phyloP scores from a whole-genome alignment of 2,888 invertebrate species.

The Dryomyza anilis region DNA sequence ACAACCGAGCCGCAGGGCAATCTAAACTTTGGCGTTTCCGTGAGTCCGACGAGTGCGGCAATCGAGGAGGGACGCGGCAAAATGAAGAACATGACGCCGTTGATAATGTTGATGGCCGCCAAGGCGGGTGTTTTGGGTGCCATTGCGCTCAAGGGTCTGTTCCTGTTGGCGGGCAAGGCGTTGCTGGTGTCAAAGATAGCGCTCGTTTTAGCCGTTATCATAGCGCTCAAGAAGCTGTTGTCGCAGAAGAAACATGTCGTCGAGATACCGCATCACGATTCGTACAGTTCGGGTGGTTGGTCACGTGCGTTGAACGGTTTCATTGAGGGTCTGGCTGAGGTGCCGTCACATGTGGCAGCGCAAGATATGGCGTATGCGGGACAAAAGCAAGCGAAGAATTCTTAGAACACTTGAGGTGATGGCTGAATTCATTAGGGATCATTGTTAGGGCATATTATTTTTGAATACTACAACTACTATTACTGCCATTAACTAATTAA shows the following conservation, averaged over 20 bases:
- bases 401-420: background rate
- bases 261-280: slow-evolving; percentile 70
- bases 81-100: slow-evolving; percentile 73
- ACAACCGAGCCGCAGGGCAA: slow-evolving; percentile 72
- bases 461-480: no score
- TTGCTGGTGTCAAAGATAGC: slow-evolving; percentile 84
- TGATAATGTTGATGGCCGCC: slow-evolving; percentile 77
- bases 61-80: slow-evolving; percentile 72
- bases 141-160: slow-evolving; percentile 79
- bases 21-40: slow-evolving; percentile 67
- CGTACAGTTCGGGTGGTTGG: slow-evolving; percentile 70
- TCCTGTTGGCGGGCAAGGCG: slow-evolving; percentile 83
- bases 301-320: slow-evolving; percentile 62
- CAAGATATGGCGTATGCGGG: slow-evolving; percentile 68
- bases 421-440: no score
- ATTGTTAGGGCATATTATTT: no score
- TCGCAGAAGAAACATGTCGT: slow-evolving; percentile 71
- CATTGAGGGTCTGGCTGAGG: slow-evolving; percentile 61
- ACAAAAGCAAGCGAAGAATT: slow-evolving; percentile 56
- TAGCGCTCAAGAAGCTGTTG: slow-evolving; percentile 82
- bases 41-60: slow-evolving; percentile 68
- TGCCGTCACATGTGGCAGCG: slow-evolving; percentile 57
- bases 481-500: no score
- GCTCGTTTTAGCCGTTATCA: slow-evolving; percentile 77
- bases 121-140: slow-evolving; percentile 83